Conservation (phyloP, 2,113 vertebrate genomes). For the Zeus faber region DNA sequence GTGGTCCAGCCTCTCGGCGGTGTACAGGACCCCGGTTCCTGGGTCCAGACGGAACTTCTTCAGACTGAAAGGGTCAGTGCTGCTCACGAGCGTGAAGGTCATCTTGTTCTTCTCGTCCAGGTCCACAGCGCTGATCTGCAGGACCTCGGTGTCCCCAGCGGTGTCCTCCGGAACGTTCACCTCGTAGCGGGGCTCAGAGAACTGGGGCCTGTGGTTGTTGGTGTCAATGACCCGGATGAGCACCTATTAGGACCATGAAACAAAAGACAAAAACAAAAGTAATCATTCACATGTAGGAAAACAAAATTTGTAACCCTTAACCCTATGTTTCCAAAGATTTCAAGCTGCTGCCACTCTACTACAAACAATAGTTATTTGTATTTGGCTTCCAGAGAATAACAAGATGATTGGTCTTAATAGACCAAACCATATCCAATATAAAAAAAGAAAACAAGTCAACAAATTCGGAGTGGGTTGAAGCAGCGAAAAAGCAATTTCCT, state of each 20-base stretch:
- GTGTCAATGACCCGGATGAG: slow-evolving; percentile 95
- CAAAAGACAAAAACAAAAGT: background rate
- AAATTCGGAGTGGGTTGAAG: too few relatives aligned
- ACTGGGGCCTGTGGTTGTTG: slow-evolving; percentile 94
- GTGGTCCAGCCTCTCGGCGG: slow-evolving; percentile 87
- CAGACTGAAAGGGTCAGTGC: slow-evolving; percentile 87
- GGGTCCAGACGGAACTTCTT: slow-evolving; percentile 94
- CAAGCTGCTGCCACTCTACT: too few relatives aligned
- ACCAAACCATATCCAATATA: too few relatives aligned
- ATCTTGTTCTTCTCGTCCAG: slow-evolving; percentile 96
- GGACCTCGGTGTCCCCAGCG: slow-evolving; percentile 82
- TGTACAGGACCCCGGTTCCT: slow-evolving; percentile 84
- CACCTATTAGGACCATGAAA: slow-evolving; percentile 72
- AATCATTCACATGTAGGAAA: background rate
- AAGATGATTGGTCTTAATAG: too few relatives aligned
- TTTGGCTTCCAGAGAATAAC: too few relatives aligned
- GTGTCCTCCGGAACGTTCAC: slow-evolving; percentile 87
- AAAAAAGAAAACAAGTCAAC: too few relatives aligned
- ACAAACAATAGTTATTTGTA: too few relatives aligned
- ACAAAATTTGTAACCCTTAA: too few relatives aligned
- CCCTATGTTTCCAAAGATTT: too few relatives aligned
- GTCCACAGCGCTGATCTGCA: slow-evolving; percentile 86
- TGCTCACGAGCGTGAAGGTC: slow-evolving; percentile 92
- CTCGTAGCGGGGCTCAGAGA: slow-evolving; percentile 85
- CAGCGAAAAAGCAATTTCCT: too few relatives aligned